A percentile compares a stretch with the other conserved stretches of the same genome.
phyloP scores from a whole-genome alignment of 64 coral and sea anemone genomes.

The Exaiptasia diaphana region DNA sequence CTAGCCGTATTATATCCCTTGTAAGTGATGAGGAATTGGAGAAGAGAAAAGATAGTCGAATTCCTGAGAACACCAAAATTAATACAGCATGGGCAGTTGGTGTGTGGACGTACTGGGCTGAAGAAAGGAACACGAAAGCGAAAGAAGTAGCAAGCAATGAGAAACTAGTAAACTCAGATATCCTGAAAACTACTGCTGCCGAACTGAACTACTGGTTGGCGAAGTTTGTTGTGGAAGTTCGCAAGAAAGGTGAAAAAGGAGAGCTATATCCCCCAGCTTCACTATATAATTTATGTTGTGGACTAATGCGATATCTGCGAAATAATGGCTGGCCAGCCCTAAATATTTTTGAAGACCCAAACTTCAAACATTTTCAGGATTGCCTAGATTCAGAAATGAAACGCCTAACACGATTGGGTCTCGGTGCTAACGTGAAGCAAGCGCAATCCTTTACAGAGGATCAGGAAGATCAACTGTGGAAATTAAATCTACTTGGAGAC shows the following conservation, averaged over 20 bases:
- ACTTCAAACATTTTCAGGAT: slow-evolving; percentile 12
- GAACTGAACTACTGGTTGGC: neutral
- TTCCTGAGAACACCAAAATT: neutral
- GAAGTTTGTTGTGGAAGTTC: neutral
- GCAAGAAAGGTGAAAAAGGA: neutral
- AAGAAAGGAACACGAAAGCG: neutral
- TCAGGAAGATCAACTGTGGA: slow-evolving; percentile 24
- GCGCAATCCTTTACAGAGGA: slow-evolving; percentile 20
- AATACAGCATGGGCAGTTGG: neutral
- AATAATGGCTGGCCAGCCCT: slow-evolving; percentile 16
- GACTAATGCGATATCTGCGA: slow-evolving; percentile 10
- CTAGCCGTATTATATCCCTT: neutral
- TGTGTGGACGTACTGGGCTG: neutral
- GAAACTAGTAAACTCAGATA: neutral
- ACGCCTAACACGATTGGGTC: slow-evolving; percentile 14
- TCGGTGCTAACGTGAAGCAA: slow-evolving; percentile 13
- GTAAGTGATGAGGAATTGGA: neutral
- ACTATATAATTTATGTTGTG: slow-evolving; percentile 35
- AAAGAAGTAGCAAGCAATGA: neutral
- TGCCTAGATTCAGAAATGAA: slow-evolving; percentile 35
- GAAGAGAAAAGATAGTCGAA: neutral
- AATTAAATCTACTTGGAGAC: slow-evolving; percentile 18
- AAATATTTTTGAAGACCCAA: slow-evolving; percentile 6
- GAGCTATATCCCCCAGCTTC: neutral
- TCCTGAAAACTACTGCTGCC: neutral